Conservation (phyloP, 2,888 invertebrate genomes). For the Rambutsinella grinnellia region DNA sequence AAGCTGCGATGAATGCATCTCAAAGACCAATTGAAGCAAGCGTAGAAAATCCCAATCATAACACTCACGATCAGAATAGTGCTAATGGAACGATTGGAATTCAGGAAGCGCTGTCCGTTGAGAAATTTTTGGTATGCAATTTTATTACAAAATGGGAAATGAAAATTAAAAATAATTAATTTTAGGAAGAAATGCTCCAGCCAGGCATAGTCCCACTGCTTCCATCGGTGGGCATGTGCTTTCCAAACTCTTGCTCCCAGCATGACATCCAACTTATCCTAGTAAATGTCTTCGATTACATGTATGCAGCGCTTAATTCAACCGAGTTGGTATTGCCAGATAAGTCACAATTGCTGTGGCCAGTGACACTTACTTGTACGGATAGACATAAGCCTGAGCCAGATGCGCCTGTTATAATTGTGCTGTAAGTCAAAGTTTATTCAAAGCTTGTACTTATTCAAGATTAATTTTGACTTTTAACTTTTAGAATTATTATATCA, state of each 20-base stretch:
- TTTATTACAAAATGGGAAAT: no score
- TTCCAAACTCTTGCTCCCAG: constrained; percentile 70
- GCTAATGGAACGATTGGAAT: background rate
- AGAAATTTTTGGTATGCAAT: constrained; percentile 25
- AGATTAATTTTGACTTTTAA: background rate
- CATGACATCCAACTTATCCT: constrained; percentile 68
- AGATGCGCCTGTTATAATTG: constrained; percentile 65
- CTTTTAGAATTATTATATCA: background rate
- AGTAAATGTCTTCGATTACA: constrained; percentile 66
- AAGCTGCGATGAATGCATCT: background rate
- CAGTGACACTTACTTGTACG: constrained; percentile 57
- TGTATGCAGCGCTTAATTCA: background rate
- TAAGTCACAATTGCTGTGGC: constrained; percentile 25
- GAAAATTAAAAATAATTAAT: no score
- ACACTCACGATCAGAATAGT: no score
- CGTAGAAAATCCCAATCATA: no score
- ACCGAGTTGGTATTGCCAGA: no score
- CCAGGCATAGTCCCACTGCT: no score
- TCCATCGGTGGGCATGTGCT: constrained; percentile 47
- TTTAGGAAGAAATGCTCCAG: background rate
- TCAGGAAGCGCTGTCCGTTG: constrained; percentile 14
- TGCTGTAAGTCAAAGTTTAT: constrained; percentile 66
- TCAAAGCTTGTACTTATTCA: background rate
- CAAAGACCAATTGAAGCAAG: no score
- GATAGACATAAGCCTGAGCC: constrained; percentile 66